A percentile compares a stretch with the other conserved stretches of the same genome.
These are phyloP conservation scores for Oxyura jamaicensis DNA, from an alignment of 2,113 vertebrate genomes.

Conservation along the genomic window DNA sequence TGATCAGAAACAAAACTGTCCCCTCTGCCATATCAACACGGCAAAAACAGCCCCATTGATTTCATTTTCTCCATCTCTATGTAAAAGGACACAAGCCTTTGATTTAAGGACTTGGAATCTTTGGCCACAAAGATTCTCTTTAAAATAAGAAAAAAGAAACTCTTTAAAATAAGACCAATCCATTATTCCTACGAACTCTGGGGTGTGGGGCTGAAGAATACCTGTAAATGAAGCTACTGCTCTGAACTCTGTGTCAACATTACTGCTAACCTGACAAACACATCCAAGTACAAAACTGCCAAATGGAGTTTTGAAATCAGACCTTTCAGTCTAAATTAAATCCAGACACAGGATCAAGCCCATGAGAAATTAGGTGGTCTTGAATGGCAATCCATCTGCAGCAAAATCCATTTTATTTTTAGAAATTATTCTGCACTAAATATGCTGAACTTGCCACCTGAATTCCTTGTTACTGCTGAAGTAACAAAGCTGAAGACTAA, in stretches of 20 bases:
- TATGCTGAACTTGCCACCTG: accelerated
- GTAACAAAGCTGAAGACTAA: not conserved
- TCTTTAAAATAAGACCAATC: not conserved
- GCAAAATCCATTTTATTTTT: not conserved
- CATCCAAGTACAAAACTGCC: not conserved
- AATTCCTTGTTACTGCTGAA: not conserved
- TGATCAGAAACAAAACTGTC: not conserved
- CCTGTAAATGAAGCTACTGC: not conserved
- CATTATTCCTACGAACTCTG: not conserved
- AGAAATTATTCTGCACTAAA: not conserved
- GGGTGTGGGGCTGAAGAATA: not conserved
- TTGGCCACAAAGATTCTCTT: not conserved
- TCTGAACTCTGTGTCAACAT: not conserved
- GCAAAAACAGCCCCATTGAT: not conserved
- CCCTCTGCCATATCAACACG: not conserved
- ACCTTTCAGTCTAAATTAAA: not conserved
- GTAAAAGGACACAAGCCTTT: not conserved
- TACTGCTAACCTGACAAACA: not conserved
- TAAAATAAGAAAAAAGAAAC: not conserved
- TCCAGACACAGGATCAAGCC: not conserved
- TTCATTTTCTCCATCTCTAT: not conserved
- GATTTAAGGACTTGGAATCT: not conserved
- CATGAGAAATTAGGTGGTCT: not conserved
- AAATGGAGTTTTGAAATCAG: not conserved
- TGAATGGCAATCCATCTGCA: not conserved